phyloP scores from a whole-genome alignment of 37 sponge, comb jelly and placozoan species.

The Hormiphora californensis region DNA sequence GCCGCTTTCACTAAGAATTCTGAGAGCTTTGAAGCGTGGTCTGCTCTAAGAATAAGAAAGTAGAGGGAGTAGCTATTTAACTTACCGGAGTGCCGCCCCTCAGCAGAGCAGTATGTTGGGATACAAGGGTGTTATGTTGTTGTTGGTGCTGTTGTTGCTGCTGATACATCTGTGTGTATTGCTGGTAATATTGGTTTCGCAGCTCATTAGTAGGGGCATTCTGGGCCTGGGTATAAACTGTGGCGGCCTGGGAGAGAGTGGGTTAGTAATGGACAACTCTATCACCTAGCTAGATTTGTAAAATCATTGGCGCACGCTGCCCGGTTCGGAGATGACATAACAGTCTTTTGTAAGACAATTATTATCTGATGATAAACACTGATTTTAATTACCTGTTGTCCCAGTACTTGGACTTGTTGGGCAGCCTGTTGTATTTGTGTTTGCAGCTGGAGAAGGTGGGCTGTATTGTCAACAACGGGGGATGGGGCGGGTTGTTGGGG shows the following conservation, averaged over 20 bases:
- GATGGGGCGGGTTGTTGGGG: slow-evolving; percentile 54
- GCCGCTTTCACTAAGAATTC: no score
- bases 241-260: slow-evolving; percentile 17
- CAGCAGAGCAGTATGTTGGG: slow-evolving; percentile 42
- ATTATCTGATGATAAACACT: no score
- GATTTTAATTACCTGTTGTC: slow-evolving; percentile 40
- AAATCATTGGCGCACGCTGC: no score
- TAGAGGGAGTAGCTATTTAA: no score
- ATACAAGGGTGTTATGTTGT: slow-evolving; percentile 5
- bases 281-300: no score
- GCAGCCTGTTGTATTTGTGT: slow-evolving; percentile 50
- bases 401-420: slow-evolving; percentile 21
- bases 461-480: slow-evolving; percentile 31
- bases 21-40: no score
- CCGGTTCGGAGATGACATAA: no score
- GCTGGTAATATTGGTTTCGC: slow-evolving; percentile 49
- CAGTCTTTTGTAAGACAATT: no score
- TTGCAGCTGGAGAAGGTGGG: slow-evolving; percentile 29
- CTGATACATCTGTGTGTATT: slow-evolving; percentile 54
- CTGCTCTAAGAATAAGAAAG: no score
- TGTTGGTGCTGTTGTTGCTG: slow-evolving; percentile 52
- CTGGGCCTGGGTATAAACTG: slow-evolving; percentile 25
- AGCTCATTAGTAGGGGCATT: slow-evolving; percentile 36
- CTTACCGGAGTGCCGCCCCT: not conserved
- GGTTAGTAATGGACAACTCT: no score